Conservation (phyloP, 1,140 invertebrate species). For the Trichomalopsis sarcophagae region DNA sequence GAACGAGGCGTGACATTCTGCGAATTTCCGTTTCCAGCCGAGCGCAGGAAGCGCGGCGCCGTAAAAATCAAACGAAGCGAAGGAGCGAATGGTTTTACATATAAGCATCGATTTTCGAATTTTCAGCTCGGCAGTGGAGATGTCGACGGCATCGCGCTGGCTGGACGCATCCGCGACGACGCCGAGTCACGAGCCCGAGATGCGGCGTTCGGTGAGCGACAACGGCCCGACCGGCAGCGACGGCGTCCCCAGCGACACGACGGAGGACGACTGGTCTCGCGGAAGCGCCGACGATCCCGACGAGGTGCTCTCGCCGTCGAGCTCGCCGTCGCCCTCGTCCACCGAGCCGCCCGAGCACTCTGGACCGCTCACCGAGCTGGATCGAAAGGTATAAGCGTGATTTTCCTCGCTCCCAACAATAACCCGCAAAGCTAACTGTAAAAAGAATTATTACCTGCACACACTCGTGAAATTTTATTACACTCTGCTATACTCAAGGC, state of each 20-base stretch:
- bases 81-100: not conserved
- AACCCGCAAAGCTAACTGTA: not conserved
- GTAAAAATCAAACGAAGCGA: not conserved
- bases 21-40: slow-evolving; percentile 13
- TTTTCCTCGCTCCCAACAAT: no score
- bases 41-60: slow-evolving; percentile 9
- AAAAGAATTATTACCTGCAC: not conserved
- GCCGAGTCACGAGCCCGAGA: slow-evolving; percentile 65
- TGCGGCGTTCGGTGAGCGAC: slow-evolving; percentile 73
- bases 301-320: slow-evolving; percentile 70
- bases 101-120: not conserved
- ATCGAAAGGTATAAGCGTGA: slow-evolving; percentile 65
- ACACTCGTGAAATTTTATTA: not conserved
- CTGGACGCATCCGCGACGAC: slow-evolving; percentile 65
- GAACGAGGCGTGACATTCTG: slow-evolving; percentile 35
- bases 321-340: slow-evolving; percentile 67
- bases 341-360: slow-evolving; percentile 62
- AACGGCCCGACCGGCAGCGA: slow-evolving; percentile 76
- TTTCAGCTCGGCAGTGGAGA: slow-evolving; percentile 69
- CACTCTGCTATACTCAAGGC: not conserved
- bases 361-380: slow-evolving; percentile 71
- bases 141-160: slow-evolving; percentile 64
- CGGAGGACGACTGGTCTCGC: slow-evolving; percentile 82
- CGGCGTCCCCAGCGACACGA: slow-evolving; percentile 80
- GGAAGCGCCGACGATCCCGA: slow-evolving; percentile 79